Percentiles rank a stretch among this genome's conserved stretches.
Evolutionary conservation across 2,888 invertebrate genomes (phyloP).

Genomic region (Thymelicus acteon): DNA sequence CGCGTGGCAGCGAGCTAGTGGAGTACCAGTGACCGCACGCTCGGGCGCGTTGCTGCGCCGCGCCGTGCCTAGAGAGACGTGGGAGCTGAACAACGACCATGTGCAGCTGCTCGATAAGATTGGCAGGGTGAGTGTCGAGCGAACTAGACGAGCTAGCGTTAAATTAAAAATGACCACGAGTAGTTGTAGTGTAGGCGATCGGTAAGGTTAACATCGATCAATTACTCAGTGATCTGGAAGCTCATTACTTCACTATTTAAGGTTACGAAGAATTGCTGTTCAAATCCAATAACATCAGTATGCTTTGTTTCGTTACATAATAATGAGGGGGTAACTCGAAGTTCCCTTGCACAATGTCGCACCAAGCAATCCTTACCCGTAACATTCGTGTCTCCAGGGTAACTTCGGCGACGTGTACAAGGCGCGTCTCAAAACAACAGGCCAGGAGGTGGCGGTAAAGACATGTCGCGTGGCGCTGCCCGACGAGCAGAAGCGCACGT

Average conservation of each 20-base stretch:
- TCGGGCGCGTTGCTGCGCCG: conserved; percentile 95
- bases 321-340: too few species aligned
- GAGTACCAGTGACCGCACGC: conserved; percentile 94
- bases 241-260: too few species aligned
- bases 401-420: conserved; percentile 99
- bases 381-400: conserved; percentile 86
- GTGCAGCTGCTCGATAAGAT: conserved; percentile 96
- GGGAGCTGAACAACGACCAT: conserved; percentile 98
- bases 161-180: too few species aligned
- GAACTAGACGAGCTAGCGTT: too few species aligned
- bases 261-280: too few species aligned
- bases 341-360: too few species aligned
- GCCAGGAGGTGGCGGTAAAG: conserved; percentile 97
- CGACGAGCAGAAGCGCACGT: conserved; percentile 97
- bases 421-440: conserved; percentile 92
- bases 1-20: conserved; percentile 93
- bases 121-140: conserved; percentile 89
- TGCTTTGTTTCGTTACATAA: too few species aligned
- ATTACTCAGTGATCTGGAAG: too few species aligned
- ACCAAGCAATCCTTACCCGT: too few species aligned
- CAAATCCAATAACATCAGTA: too few species aligned
- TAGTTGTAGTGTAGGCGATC: too few species aligned
- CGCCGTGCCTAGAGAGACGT: conserved; percentile 94
- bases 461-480: conserved; percentile 97
- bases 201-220: too few species aligned